phyloP scores from a whole-genome alignment of 2,888 invertebrate genomes.

The Thumatha senex region DNA sequence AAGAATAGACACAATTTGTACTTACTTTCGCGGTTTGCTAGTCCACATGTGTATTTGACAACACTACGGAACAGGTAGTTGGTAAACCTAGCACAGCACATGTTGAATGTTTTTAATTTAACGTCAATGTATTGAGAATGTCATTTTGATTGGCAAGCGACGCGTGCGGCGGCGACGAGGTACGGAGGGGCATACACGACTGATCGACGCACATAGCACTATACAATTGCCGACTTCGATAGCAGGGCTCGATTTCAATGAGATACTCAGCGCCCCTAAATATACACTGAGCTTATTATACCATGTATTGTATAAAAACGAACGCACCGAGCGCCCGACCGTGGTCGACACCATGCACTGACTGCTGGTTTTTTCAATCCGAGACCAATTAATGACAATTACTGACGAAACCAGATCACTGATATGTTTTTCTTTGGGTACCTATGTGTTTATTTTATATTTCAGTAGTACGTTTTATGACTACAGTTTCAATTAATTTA shows the following conservation, averaged over 20 bases:
- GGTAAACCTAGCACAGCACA: slow-evolving; percentile 75
- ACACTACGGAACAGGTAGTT: slow-evolving; percentile 77
- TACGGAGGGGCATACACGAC: slow-evolving; percentile 46
- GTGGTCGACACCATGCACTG: slow-evolving; percentile 63
- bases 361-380: slow-evolving; percentile 67
- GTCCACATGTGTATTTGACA: slow-evolving; percentile 78
- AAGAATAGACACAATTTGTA: slow-evolving; percentile 28
- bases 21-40: slow-evolving; percentile 77
- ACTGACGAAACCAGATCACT: slow-evolving; percentile 69
- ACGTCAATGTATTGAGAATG: slow-evolving; percentile 56
- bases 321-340: slow-evolving; percentile 31
- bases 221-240: slow-evolving; percentile 55
- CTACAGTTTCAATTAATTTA: slow-evolving; percentile 30
- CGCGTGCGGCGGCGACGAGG: slow-evolving; percentile 43
- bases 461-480: slow-evolving; percentile 36
- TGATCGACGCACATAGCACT: slow-evolving; percentile 68
- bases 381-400: slow-evolving; percentile 71
- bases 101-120: slow-evolving; percentile 57
- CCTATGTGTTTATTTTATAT: slow-evolving; percentile 50
- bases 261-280: slow-evolving; percentile 54
- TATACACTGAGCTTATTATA: slow-evolving; percentile 50
- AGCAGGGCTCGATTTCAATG: slow-evolving; percentile 46
- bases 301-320: slow-evolving; percentile 33
- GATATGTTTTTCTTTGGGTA: slow-evolving; percentile 45
- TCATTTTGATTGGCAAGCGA: slow-evolving; percentile 59